A percentile compares a stretch with the other conserved stretches of the same genome.
Evolutionary conservation across 2,888 invertebrate genomes (phyloP).

Genomic region (Drosophila kambysellisi): DNA sequence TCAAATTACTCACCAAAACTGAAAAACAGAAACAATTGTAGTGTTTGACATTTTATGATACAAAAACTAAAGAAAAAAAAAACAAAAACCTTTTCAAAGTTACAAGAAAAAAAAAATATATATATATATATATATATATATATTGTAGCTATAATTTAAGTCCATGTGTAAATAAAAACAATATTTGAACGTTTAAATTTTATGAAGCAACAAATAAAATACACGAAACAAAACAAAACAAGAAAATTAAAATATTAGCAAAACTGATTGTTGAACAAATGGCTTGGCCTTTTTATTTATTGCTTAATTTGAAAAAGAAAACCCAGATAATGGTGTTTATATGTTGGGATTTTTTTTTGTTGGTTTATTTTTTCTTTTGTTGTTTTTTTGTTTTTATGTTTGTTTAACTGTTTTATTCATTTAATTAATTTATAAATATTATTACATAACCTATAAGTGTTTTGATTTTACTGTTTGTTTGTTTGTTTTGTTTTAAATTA

Average conservation of each 20-base stretch:
- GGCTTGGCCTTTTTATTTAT: slow-evolving; percentile 24
- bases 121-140: slow-evolving; percentile 38
- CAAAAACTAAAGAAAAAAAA: slow-evolving; percentile 16
- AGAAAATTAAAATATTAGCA: slow-evolving; percentile 46
- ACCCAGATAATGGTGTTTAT: slow-evolving; percentile 50
- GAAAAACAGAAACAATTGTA: slow-evolving; percentile 35
- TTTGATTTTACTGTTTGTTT: slow-evolving; percentile 42
- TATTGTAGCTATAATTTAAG: slow-evolving; percentile 60
- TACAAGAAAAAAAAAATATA: slow-evolving; percentile 23
- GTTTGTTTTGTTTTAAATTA: slow-evolving; percentile 55
- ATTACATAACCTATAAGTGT: slow-evolving; percentile 77
- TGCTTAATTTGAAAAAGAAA: slow-evolving; percentile 24
- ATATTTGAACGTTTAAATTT: slow-evolving; percentile 78
- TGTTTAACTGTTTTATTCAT: slow-evolving; percentile 74
- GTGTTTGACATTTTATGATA: slow-evolving; percentile 60
- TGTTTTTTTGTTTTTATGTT: slow-evolving; percentile 32
- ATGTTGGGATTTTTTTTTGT: slow-evolving; percentile 49
- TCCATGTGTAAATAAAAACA: slow-evolving; percentile 66
- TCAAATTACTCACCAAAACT: slow-evolving; percentile 44
- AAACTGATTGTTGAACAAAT: slow-evolving; percentile 45
- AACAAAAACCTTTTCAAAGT: slow-evolving; percentile 41
- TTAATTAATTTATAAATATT: slow-evolving; percentile 82
- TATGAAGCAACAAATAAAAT: slow-evolving; percentile 61
- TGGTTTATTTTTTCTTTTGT: slow-evolving; percentile 35
- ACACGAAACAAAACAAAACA: slow-evolving; percentile 26